A percentile compares a stretch with the other conserved stretches of the same genome.
Conservation (phyloP, 2,113 vertebrate species). For the Gavialis gangeticus region DNA sequence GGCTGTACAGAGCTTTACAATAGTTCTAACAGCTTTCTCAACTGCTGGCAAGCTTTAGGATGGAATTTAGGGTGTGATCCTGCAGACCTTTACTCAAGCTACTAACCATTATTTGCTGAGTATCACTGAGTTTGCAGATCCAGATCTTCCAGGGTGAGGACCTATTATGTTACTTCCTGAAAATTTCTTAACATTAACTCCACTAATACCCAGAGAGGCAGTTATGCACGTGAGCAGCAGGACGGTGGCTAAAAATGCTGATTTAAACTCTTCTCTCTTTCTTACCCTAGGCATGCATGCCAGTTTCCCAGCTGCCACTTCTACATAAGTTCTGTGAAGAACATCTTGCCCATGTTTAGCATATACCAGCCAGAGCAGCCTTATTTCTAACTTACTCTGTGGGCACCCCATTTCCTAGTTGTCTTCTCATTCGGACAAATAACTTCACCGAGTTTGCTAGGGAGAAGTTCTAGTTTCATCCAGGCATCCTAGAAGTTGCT, state of each 20-base stretch:
- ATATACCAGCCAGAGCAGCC: background rate
- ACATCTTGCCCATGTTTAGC: background rate
- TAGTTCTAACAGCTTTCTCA: background rate
- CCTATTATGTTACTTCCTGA: background rate
- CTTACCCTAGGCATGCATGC: background rate
- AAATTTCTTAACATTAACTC: background rate
- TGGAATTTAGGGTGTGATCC: background rate
- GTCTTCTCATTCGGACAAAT: background rate
- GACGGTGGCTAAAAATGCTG: constrained; percentile 10
- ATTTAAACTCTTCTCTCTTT: constrained; percentile 29
- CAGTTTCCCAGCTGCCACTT: background rate
- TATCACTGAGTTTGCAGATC: background rate
- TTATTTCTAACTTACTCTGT: background rate
- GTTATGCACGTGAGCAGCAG: constrained; percentile 40
- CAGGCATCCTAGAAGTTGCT: background rate
- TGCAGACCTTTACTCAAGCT: background rate
- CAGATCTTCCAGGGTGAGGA: background rate
- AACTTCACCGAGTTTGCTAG: background rate
- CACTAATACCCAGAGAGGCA: background rate
- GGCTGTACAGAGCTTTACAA: background rate
- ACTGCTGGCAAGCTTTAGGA: background rate
- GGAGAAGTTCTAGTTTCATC: background rate
- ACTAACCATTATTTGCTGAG: background rate
- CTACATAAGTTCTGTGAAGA: background rate
- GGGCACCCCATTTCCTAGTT: background rate